Conservation (phyloP, 2,797 vertebrate genomes). For the Xiphophorus birchmanni region DNA sequence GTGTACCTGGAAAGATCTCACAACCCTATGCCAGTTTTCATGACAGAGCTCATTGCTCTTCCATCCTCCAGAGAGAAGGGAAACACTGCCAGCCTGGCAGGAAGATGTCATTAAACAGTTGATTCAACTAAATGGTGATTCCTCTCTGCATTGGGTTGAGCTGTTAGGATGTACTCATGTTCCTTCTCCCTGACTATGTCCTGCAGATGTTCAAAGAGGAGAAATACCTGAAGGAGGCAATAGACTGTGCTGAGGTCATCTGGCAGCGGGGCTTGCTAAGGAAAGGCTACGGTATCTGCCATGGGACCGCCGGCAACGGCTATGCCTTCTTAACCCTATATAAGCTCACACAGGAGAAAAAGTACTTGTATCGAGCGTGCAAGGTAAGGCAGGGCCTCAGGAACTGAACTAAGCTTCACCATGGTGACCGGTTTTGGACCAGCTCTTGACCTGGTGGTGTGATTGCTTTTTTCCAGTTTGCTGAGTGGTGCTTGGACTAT, state of each 20-base stretch:
- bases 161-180: neutral
- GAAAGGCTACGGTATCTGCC: conserved; percentile 96
- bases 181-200: conserved; percentile 4
- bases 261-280: conserved; percentile 95
- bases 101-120: neutral
- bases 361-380: conserved; percentile 93
- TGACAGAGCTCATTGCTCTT: neutral
- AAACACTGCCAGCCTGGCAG: neutral
- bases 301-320: conserved; percentile 93
- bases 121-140: neutral
- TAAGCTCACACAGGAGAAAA: conserved; percentile 89
- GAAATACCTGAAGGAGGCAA: conserved; percentile 94
- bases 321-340: conserved; percentile 95
- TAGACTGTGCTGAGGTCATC: conserved; percentile 93
- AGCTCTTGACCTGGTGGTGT: neutral
- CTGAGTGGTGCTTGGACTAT: conserved; percentile 97
- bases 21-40: no score
- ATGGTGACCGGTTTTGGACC: neutral
- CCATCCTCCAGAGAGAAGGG: neutral
- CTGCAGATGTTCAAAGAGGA: conserved; percentile 93
- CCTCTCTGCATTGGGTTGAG: neutral
- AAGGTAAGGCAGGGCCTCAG: conserved; percentile 81
- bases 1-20: no score
- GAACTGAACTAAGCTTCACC: neutral
- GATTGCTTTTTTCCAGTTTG: conserved; percentile 82